A percentile compares a stretch with the other conserved stretches of the same genome.
Evolutionary conservation across 2,797 vertebrate genomes (phyloP).

Genomic region (Merluccius polli): DNA sequence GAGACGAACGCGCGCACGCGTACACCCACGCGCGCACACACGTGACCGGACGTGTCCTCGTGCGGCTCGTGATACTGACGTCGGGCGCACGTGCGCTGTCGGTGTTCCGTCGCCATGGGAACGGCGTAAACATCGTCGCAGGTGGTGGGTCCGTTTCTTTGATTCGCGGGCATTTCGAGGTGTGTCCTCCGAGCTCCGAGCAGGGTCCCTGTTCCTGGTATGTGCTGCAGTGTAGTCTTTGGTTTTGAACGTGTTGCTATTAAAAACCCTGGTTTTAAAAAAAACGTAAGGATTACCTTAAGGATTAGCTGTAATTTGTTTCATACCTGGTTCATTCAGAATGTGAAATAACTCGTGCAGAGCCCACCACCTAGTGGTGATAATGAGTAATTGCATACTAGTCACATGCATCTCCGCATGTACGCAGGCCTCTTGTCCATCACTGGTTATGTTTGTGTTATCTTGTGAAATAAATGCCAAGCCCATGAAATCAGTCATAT

Average conservation of each 20-base stretch:
- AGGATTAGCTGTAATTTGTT: too few relatives aligned
- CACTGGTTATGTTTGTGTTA: too few relatives aligned
- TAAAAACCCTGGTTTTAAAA: too few relatives aligned
- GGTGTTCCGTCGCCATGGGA: slow-evolving; percentile 47
- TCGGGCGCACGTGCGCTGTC: slow-evolving; percentile 36
- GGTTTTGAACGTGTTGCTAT: not conserved
- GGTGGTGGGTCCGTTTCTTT: slow-evolving; percentile 52
- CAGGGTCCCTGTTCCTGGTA: not conserved
- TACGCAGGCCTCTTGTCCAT: too few relatives aligned
- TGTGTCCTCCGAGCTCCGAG: too few relatives aligned
- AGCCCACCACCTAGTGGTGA: not conserved
- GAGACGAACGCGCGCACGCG: too few relatives aligned
- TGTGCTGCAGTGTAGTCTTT: not conserved
- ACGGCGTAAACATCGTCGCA: slow-evolving; percentile 54
- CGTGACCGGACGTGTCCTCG: too few relatives aligned
- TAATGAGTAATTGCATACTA: not conserved
- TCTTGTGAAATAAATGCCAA: too few relatives aligned
- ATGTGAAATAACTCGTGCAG: not conserved
- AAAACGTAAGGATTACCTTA: too few relatives aligned
- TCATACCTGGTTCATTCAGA: not conserved
- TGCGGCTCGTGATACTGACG: slow-evolving; percentile 24
- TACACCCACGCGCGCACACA: too few relatives aligned
- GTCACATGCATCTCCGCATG: not conserved
- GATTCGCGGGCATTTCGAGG: slow-evolving; percentile 52
- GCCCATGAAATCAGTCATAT: too few relatives aligned